Evolutionary conservation across 2,113 vertebrate species (phyloP).

Genomic region (Apaloderma vittatum): DNA sequence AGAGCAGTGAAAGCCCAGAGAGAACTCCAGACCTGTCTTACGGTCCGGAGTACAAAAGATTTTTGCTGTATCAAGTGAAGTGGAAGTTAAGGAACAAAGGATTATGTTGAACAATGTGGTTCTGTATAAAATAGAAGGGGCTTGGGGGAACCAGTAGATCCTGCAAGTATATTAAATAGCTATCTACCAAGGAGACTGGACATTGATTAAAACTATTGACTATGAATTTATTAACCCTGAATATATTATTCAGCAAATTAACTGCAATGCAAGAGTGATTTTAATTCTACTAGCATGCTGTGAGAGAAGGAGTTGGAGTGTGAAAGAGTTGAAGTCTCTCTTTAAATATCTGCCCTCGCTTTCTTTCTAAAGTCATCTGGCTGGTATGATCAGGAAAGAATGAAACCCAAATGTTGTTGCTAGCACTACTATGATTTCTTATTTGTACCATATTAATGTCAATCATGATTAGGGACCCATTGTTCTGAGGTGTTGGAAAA

Average conservation of each 20-base stretch:
- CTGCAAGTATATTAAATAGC: background rate
- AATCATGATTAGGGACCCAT: background rate
- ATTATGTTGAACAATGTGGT: background rate
- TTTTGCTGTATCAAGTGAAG: background rate
- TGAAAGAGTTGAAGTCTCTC: background rate
- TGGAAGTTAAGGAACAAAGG: background rate
- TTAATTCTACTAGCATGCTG: background rate
- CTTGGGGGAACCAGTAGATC: background rate
- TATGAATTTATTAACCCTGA: background rate
- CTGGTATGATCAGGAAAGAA: background rate
- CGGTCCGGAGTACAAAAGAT: background rate
- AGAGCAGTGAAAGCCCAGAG: background rate
- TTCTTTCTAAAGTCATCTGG: background rate
- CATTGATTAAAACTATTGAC: background rate
- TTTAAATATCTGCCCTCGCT: background rate
- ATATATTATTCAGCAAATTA: background rate
- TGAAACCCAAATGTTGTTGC: background rate
- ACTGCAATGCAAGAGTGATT: background rate
- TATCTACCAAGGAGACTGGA: background rate
- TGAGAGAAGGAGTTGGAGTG: background rate
- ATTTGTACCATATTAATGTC: background rate
- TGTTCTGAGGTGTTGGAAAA: conserved; percentile 23
- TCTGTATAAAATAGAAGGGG: background rate
- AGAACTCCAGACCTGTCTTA: background rate
- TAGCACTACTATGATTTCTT: conserved; percentile 3